Percentiles rank a stretch among this genome's conserved stretches.
These are phyloP conservation scores for Odontamblyopus lacepedii DNA, from an alignment of 2,797 vertebrate genomes.

Conservation along the genomic window DNA sequence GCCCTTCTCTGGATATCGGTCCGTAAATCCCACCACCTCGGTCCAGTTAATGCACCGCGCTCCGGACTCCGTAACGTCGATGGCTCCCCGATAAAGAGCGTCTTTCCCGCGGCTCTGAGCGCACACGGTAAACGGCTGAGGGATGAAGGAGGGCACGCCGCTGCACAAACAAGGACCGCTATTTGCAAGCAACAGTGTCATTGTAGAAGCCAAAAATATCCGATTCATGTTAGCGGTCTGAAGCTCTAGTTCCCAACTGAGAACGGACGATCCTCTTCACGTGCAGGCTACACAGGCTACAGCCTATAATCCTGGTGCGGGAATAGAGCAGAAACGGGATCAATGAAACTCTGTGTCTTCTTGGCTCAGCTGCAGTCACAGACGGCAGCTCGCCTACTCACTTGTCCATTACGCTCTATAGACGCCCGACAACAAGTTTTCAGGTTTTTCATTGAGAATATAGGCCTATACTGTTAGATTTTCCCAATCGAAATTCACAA, in stretches of 20 bases:
- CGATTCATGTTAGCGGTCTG: slow-evolving; percentile 48
- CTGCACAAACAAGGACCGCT: slow-evolving; percentile 31
- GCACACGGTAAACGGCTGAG: slow-evolving; percentile 69
- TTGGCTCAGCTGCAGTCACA: slow-evolving; percentile 19
- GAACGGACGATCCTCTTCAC: neutral
- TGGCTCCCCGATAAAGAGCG: slow-evolving; percentile 75
- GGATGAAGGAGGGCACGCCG: slow-evolving; percentile 66
- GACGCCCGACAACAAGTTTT: neutral
- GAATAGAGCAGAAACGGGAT: slow-evolving; percentile 49
- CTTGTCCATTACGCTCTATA: slow-evolving; percentile 1
- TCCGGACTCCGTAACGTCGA: slow-evolving; percentile 84
- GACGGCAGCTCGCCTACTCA: slow-evolving; percentile 12
- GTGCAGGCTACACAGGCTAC: slow-evolving; percentile 7
- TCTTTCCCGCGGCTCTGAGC: slow-evolving; percentile 69
- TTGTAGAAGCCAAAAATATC: slow-evolving; percentile 34
- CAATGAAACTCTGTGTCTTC: slow-evolving; percentile 52
- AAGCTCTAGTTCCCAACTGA: neutral
- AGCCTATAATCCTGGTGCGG: slow-evolving; percentile 18
- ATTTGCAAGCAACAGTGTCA: slow-evolving; percentile 40
- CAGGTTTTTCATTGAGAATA: neutral
- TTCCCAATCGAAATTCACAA: neutral
- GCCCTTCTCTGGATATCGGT: slow-evolving; percentile 73
- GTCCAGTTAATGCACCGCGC: slow-evolving; percentile 82
- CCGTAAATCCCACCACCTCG: slow-evolving; percentile 71
- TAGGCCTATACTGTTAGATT: neutral